Base-by-base conservation (phyloP, 2,888 invertebrate genomes). In the Zygothrica quintamaculata region DNA sequence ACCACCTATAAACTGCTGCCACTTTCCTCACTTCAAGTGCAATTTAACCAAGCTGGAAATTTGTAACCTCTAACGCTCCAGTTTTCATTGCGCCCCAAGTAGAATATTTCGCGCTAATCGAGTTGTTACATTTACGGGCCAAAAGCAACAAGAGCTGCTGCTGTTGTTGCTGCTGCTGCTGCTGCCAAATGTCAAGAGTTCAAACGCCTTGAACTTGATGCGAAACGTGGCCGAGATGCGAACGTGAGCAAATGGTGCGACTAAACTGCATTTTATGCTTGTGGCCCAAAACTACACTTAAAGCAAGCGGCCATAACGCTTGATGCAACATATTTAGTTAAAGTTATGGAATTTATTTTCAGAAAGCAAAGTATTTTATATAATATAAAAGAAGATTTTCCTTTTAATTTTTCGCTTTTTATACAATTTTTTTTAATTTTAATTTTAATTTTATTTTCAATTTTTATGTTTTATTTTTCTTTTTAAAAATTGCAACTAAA, bases 141-240 rank as follows among this genome's bases (percentile, higher is more conserved):
- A 65, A 52, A 58, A 73, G 60, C 66, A 51, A 44, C 68, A 52
- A 44, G 42, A 53, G 65, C 55, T 50, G 51, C 51, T 43, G 74
- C 58, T 48, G 66, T 44, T 29, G 48, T 56, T 42, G 51, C 29
- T 31, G 65, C 65, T 43, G 65, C 60, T 43, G 77, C 75, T 62
- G 72, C 68, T 77, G 78, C 73, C 84, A 80, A 82, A 82, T 82
- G 82, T 87, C 82, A 82, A 81, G 67, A 84, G 82, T 84, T 87
- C 82, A 82, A 82, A 84, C 82, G 82, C 82, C 82, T 82, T 82
- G 82, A 82, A 82, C 82, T 82, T 82, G 82, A 76, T 66, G 84
- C 72, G 68, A 86, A 84, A 80, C 80, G 80, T 80, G 80, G 84
- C 77, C 84, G 59, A 79, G 82, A 62, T 72, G 86, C 75, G 79